phyloP scores from a whole-genome alignment of 23 tunicate genomes.

The Ascidia mentula region DNA sequence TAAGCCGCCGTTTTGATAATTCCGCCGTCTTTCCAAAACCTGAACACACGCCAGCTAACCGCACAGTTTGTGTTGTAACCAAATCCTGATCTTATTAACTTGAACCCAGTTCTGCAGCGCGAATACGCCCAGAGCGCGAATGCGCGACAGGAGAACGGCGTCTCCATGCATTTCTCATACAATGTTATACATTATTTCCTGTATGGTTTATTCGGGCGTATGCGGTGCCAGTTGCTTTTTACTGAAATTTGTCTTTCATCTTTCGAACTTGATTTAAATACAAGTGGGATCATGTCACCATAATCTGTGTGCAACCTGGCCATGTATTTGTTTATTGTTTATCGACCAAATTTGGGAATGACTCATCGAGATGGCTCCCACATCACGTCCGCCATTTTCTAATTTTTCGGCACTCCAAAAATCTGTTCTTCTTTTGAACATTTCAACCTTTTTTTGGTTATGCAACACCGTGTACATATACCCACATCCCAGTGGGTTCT shows the following conservation, averaged over 20 bases:
- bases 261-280: background rate
- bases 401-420: background rate
- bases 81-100: background rate
- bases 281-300: background rate
- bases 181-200: background rate
- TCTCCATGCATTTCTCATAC: background rate
- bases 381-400: slow-evolving; percentile 3
- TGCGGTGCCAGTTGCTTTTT: background rate
- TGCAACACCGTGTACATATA: background rate
- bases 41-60: background rate
- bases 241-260: background rate
- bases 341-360: background rate
- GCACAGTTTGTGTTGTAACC: background rate
- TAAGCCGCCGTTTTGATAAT: too few relatives aligned
- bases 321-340: background rate
- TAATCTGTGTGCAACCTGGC: background rate
- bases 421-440: too few relatives aligned
- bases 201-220: background rate
- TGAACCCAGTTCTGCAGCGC: too few relatives aligned
- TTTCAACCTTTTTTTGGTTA: too few relatives aligned
- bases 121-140: background rate
- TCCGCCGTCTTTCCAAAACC: too few relatives aligned
- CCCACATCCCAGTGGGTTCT: background rate
- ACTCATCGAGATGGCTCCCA: background rate
- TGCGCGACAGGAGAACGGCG: background rate